Evolutionary conservation across 23 tunicate genomes (phyloP), one percentile per base, ranked within the genome.

Genomic region (Halocynthia roretzi): DNA sequence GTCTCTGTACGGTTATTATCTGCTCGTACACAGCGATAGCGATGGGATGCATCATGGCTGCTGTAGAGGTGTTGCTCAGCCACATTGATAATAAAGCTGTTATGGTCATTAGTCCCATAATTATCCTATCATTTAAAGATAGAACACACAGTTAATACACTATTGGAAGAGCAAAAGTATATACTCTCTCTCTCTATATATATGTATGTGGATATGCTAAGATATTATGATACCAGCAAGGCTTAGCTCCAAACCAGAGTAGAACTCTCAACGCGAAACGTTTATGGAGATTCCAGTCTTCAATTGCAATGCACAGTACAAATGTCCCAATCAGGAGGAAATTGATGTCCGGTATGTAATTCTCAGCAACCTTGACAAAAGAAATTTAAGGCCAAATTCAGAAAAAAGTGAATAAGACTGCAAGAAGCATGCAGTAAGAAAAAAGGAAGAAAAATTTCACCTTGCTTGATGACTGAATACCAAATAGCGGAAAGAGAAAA

Each of bases 21-120:
- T 85, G 74, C 11, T 76, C 71, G 52, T 80, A 68, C 11, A 86
- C 85, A 55, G 97, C 97, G 65, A 80, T 63, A 6, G 97, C 85
- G 6, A 90, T 80, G 9, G 97, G 97, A 61, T 80, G 55, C 97
- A 90, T 90, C 83, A 90, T 71, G 22, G 97, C 88, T 23, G 85
- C 72, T 23, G 97, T 90, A 7, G 97, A 84, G 8, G 89, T 90
- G 83, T 90, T 90, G 75, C 82, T 85, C 40, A 90, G 74, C 97
- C 97, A 90, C 97, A 90, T 90, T 8, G 90, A 85, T 19, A 90
- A 60, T 14, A 90, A 63, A 7, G 85, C 88, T 17, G 97, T 90
- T 48, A 84, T 88, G 51, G 62, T 44, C 97, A 90, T 90, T 52
- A 90, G 71, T 31, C 90, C 90, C 57, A 86, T 57, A 65, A 90